Evolutionary conservation across 1,140 invertebrate species (phyloP).

Genomic region (Octopus sinensis): DNA sequence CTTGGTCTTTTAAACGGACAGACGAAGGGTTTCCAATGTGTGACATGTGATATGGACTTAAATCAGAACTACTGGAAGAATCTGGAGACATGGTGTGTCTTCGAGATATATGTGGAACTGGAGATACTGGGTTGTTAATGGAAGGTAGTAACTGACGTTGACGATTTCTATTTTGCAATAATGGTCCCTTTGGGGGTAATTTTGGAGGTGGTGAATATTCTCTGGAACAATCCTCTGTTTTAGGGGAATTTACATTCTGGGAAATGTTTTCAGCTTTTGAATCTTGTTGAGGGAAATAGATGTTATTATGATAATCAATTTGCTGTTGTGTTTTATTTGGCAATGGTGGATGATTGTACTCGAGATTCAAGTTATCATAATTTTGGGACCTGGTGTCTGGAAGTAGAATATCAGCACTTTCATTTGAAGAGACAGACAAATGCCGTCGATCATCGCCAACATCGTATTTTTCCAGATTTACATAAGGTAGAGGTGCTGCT

Average conservation of each 20-base stretch:
- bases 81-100: background rate
- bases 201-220: conserved; percentile 38
- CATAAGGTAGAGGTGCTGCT: conserved; percentile 47
- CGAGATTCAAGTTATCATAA: conserved; percentile 27
- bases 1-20: conserved; percentile 10
- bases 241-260: too few species aligned
- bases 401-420: conserved; percentile 13
- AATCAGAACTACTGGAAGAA: background rate
- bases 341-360: background rate
- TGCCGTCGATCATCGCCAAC: conserved; percentile 39
- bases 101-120: background rate
- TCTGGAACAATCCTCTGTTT: too few species aligned
- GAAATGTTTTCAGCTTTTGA: too few species aligned
- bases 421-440: conserved; percentile 26
- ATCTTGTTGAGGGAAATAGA: background rate
- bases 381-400: conserved; percentile 11
- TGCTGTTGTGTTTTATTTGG: background rate
- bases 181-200: conserved; percentile 49
- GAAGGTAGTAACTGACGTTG: background rate
- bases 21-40: background rate
- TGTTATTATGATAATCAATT: conserved; percentile 3
- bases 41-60: background rate
- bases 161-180: conserved; percentile 30
- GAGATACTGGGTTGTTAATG: background rate
- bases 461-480: conserved; percentile 49